Base-by-base conservation (phyloP, 2,797 vertebrate species). In the Halcyon badia region DNA sequence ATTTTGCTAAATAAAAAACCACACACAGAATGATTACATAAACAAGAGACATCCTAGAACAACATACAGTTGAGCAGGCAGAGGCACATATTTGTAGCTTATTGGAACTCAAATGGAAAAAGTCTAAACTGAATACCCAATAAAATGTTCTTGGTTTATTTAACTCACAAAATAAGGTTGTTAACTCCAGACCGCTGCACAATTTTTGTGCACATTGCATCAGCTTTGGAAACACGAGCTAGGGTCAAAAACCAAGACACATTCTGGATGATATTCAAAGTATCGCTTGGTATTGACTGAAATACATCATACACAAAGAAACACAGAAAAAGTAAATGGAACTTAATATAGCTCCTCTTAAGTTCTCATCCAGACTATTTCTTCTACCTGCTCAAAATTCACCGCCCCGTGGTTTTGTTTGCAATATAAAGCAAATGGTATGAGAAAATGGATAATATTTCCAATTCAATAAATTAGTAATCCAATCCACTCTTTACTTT, bases 191-290 rank as follows among this genome's bases (percentile, higher is more conserved):
- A 68, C 52, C 8, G 5, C n/a, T 85, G 49, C 71, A 73, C 14
- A 54, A 71, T 83, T 94, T 71, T 48, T 72, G 37, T 76, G 54
- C 78, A 49, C 9, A 76, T 90, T 57, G 56, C 17, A 60, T 81
- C 68, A 91, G 37, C 49, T 86, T 91, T 72, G 42, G 72, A 77
- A 83, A 90, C 64, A 83, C 1, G 8, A 95, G 41, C 30, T 2
- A 44, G 77, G 80, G 78, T 94, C 69, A 94, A 57, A 90, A 93
- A 49, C 19, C 52, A 84, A 84, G 66, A 44, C 46, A 54, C 26
- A 10, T 20, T 64, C 49, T 90, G 64, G 94, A 85, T 58, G 75
- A 39, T 57, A 78, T 52, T 92, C 46, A 96, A 91, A 96, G 75
- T 35, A 77, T 10, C 42, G 71, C 49, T 90, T 77, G 48, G 39